phyloP scores from a whole-genome alignment of 2,888 invertebrate genomes.

The Sesia bembeciformis region DNA sequence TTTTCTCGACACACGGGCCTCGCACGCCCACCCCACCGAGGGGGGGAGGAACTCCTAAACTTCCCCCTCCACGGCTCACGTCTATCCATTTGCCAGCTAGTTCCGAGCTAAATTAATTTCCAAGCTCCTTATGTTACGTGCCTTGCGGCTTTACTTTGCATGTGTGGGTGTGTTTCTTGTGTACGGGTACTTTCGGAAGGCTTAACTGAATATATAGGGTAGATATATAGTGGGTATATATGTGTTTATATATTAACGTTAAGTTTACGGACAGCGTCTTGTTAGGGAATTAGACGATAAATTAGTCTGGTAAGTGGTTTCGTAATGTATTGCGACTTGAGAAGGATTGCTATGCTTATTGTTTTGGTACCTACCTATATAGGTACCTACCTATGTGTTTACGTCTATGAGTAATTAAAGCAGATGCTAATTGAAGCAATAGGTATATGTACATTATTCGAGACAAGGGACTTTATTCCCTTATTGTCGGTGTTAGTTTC shows the following conservation, averaged over 20 bases:
- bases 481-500: too few species aligned
- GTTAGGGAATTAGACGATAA: constrained; percentile 68
- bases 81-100: constrained; percentile 76
- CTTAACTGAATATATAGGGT: constrained; percentile 53
- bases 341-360: background rate
- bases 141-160: constrained; percentile 65
- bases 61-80: constrained; percentile 57
- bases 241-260: constrained; percentile 31
- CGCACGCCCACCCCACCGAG: constrained; percentile 19
- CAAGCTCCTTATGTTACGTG: constrained; percentile 75
- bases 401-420: too few species aligned
- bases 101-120: constrained; percentile 75
- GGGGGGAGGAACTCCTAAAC: constrained; percentile 20
- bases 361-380: too few species aligned
- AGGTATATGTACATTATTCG: too few species aligned
- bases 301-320: constrained; percentile 37
- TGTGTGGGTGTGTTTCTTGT: constrained; percentile 46
- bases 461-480: too few species aligned
- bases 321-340: background rate
- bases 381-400: too few species aligned
- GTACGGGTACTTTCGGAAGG: constrained; percentile 55
- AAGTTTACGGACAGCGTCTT: constrained; percentile 59
- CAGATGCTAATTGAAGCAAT: too few species aligned
- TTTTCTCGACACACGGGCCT: constrained; percentile 47
- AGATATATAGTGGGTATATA: constrained; percentile 15